Evolutionary conservation across 2,888 invertebrate genomes (phyloP), one percentile per base, ranked within the genome.

Genomic region (Erebia aethiops): DNA sequence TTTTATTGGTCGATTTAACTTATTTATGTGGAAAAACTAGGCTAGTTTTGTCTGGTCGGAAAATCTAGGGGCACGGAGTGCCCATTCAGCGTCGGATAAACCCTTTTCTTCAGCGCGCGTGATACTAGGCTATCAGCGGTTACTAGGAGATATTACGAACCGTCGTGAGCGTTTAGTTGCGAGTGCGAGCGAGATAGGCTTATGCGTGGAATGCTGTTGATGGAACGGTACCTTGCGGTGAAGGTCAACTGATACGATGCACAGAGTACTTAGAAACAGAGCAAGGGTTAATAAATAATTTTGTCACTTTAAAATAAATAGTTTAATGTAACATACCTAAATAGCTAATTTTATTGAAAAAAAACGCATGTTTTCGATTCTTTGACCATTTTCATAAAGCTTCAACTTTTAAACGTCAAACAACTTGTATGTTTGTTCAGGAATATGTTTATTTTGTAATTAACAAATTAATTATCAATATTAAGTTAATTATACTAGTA

Each of bases 71-170:
- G 86, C 87, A 86, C 83, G 84, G 83, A 87, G 87, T 87, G 90
- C 87, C 87, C 89, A 86, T 81, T 84, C 86, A 83, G 88, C 92
- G 90, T 92, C 93, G 92, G 93, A 92, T 93, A 93, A 93, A 93
- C 93, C 92, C 93, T 93, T 92, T 93, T 93, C 93, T 92, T 92
- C 91, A 92, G 92, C 93, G 92, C 92, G 92, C 92, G 91, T 87
- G 91, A 90, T 92, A 93, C 93, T 91, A 92, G 93, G 92, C 87
- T 81, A 81, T 72, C 90, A 92, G 90, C 80, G 82, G 79, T 75
- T 61, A 70, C 76, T 80, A 88, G 83, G 90, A 92, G 92, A 81
- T 90, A 81, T 77, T 77, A 77, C 79, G 77, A 76, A 83, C 76
- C 83, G 80, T 79, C 77, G 77, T 78, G 71, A 66, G 80, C 78